A percentile compares a stretch with the other conserved stretches of the same genome.
phyloP scores from a whole-genome alignment of 2,113 vertebrate species.

The Lasiurus cinereus region DNA sequence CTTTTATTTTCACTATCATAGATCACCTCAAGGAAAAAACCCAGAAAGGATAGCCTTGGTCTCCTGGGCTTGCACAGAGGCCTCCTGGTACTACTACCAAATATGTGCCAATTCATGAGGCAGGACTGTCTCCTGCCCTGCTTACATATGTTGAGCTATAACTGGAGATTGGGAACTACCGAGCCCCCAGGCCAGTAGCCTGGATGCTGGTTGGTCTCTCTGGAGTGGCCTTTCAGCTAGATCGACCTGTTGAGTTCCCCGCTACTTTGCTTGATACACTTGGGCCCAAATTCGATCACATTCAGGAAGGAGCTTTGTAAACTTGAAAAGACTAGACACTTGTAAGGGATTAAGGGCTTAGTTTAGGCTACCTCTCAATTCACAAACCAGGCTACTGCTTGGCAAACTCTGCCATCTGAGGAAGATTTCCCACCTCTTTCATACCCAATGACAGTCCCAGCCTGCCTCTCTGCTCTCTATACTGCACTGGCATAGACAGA shows the following conservation, averaged over 20 bases:
- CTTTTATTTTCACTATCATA: conserved; percentile 38
- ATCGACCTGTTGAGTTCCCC: not conserved
- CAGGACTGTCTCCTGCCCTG: not conserved
- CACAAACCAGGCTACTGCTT: conserved; percentile 69
- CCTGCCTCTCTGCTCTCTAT: conserved; percentile 16
- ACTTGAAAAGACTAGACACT: conserved; percentile 69
- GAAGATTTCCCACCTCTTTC: conserved; percentile 64
- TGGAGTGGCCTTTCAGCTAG: not conserved
- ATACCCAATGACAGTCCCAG: conserved; percentile 26
- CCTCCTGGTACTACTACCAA: not conserved
- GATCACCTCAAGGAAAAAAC: not conserved
- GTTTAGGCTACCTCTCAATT: conserved; percentile 71
- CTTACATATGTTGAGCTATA: not conserved
- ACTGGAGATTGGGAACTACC: not conserved
- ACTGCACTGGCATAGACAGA: not conserved
- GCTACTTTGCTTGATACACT: conserved; percentile 35
- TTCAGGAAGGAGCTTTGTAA: conserved; percentile 59
- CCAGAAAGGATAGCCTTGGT: not conserved
- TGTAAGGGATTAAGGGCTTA: conserved; percentile 77
- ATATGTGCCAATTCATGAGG: not conserved
- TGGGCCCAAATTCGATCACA: conserved; percentile 51
- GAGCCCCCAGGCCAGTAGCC: not conserved
- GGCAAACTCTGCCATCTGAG: conserved; percentile 66
- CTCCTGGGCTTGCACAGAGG: not conserved
- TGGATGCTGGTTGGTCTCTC: not conserved